Evolutionary conservation across 2,113 vertebrate genomes (phyloP), one percentile per base, ranked within the genome.

Genomic region (Campylomormyrus numenius): DNA sequence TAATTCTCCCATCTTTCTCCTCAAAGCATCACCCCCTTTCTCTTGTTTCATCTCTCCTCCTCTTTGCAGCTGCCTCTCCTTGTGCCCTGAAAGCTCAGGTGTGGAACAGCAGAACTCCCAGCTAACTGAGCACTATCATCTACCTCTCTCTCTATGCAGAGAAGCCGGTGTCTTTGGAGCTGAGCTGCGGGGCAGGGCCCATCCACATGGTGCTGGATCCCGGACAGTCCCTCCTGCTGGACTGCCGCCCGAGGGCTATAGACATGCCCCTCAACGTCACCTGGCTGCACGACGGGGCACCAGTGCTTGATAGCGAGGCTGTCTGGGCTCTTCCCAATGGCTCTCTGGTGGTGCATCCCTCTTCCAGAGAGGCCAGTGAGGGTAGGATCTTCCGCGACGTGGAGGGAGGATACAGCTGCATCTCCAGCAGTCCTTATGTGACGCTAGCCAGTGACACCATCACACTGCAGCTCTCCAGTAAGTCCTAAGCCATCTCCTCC

Each of bases 321-420:
- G 94, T 96, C 89, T 96, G 86, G 0, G 90, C 96, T 48, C 94
- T 99, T 52, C 95, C 95, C 3, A 98, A 98, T 24, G 97, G 98
- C 87, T 98, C 98, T 0, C 95, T 99, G 91, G 92, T 96, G 91
- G 93, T 99, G 24, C 91, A 93, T 21, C 24, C 85, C 46, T 50
- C 85, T 50, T 87, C 85, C 24, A 87, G 49, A 27, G 85, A 87
- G 87, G 94, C 95, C 3, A 58, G 90, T 5, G 94, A 94, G 8
- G 93, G 95, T 5, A 94, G 88, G 77, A 49, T 6, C 7, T 27
- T 50, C n/a, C 48, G 0, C 2, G 92, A 24, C 0, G 90, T 96
- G 85, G 97, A 98, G 92, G 98, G 98, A 35, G 96, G 94, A 90
- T 99, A 98, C 93, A 97, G 97, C 94, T 99, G 98, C 0, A 90